Evolutionary conservation across 2,888 invertebrate species (phyloP), one percentile per base, ranked within the genome.

Genomic region (Cephalotes varians): DNA sequence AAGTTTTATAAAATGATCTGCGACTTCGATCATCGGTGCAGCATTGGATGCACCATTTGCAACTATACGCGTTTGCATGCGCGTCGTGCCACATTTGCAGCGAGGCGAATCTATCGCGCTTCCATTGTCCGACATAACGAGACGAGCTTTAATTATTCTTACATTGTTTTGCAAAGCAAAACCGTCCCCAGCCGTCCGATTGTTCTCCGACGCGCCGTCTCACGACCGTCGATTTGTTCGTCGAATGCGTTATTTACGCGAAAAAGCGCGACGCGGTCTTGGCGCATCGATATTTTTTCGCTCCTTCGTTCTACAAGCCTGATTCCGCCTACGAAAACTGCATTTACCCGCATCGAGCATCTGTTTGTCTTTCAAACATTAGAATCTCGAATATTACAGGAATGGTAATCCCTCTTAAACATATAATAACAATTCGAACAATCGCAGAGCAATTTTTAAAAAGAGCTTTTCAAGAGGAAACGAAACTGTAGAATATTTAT

Each of bases 91-190:
- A 82, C 77, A 82, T 84, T 82, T 65, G 71, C 84, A 74, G 34
- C 60, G 62, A 76, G 64, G 67, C 77, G 82, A 69, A 72, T 85
- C 80, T 84, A 86, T 82, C 81, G 82, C 82, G 80, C 40, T 67
- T n/a, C 77, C 76, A 82, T 86, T 85, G 85, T 85, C 72, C 67
- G 79, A 71, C 62, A 67, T 84, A 85, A 85, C 79, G 82, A 83
- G 82, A 82, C 67, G 54, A 81, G 71, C 74, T 81, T 81, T 62
- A 85, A 82, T 84, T 82, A 85, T 67, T 80, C 40, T 56, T 31
- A 65, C 60, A 62, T 82, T 77, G 85, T 79, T 79, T 81, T 73
- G 73, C 64, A 51, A 81, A 73, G 44, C 65, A 62, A 73, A 81
- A 31, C 51, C 62, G 49, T 71, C 62, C 31, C 37, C 51, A n/a